phyloP scores from a whole-genome alignment of 1,140 invertebrate genomes.

The Lepeophtheirus salmonis region DNA sequence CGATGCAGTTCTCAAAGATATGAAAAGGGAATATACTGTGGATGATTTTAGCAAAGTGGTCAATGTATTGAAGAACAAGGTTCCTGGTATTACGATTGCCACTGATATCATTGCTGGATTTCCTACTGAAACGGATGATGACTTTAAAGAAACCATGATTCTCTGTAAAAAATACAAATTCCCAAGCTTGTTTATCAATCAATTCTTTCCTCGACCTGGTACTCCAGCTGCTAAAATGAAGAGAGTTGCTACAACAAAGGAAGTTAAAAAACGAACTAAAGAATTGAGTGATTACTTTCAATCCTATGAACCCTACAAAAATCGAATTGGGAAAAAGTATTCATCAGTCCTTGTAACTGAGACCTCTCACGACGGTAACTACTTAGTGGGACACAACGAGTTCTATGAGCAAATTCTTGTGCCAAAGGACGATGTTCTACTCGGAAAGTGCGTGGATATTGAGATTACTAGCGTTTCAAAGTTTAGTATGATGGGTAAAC shows the following conservation, averaged over 20 bases:
- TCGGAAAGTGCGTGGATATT: conserved; percentile 38
- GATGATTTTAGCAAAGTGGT: conserved; percentile 77
- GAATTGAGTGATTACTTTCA: conserved; percentile 72
- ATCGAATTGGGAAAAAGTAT: conserved; percentile 52
- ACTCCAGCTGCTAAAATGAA: conserved; percentile 81
- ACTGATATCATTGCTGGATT: conserved; percentile 98
- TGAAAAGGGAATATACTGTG: conserved; percentile 83
- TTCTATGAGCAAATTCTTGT: conserved; percentile 72
- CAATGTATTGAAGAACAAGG: conserved; percentile 56
- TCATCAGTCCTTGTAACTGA: conserved; percentile 81
- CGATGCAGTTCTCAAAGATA: conserved; percentile 75
- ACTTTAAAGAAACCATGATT: conserved; percentile 72
- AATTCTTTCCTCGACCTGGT: conserved; percentile 86
- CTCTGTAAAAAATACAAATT: conserved; percentile 75
- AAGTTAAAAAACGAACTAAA: conserved; percentile 78
- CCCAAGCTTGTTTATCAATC: conserved; percentile 88
- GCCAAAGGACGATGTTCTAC: not conserved
- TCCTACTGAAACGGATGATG: conserved; percentile 76
- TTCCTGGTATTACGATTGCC: conserved; percentile 73
- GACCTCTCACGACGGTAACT: conserved; percentile 66
- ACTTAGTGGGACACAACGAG: conserved; percentile 88
- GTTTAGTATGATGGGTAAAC: conserved; percentile 62
- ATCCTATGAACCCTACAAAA: conserved; percentile 63
- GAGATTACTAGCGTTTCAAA: conserved; percentile 53
- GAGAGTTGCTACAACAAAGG: conserved; percentile 52